These are phyloP conservation scores for Antitype chi DNA, from an alignment of 2,888 invertebrate species.

Conservation along the genomic window DNA sequence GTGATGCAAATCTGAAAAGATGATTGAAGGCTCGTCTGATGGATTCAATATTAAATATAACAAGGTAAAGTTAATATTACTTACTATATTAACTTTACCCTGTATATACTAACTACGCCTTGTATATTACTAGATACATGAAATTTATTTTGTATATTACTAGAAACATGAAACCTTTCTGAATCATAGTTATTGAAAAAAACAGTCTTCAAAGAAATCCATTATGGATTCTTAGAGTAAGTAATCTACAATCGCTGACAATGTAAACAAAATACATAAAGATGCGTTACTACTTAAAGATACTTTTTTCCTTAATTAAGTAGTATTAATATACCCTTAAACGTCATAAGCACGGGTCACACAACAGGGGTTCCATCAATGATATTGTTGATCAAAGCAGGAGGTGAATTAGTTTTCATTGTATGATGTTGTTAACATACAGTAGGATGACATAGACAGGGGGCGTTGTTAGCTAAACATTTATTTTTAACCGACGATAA, in stretches of 20 bases:
- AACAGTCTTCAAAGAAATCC: not conserved
- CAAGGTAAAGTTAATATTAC: not conserved
- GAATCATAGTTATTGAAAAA: not conserved
- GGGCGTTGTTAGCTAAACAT: no score
- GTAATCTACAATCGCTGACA: not conserved
- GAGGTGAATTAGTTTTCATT: not conserved
- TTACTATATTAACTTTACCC: no score
- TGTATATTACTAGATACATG: no score
- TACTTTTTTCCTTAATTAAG: not conserved
- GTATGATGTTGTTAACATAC: not conserved
- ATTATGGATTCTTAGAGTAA: not conserved
- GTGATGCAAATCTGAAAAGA: constrained; percentile 3
- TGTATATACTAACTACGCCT: no score
- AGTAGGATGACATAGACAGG: not conserved
- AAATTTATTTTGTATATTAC: no score
- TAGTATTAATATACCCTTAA: not conserved
- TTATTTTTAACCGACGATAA: no score
- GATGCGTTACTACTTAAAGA: not conserved
- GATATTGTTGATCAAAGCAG: not conserved
- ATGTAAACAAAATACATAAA: not conserved
- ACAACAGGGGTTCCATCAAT: constrained; percentile 16
- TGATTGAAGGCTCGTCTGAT: not conserved
- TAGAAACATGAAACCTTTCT: not conserved
- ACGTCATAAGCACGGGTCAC: not conserved
- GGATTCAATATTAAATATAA: not conserved